Evolutionary conservation across 2,888 invertebrate species (phyloP).

Genomic region (Athalia rosae): DNA sequence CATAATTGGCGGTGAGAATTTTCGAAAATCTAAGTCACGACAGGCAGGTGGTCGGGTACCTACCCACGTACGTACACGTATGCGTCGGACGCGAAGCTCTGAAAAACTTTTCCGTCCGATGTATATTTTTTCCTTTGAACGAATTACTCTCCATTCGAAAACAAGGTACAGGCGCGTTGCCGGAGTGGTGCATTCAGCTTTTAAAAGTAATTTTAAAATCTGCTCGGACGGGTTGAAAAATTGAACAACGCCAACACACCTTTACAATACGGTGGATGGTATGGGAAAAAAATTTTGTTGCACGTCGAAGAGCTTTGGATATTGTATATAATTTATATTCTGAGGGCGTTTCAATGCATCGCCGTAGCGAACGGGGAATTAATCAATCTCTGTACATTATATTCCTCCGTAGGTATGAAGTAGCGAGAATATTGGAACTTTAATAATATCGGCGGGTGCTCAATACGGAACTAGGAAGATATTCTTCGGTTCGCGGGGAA

Average conservation of each 20-base stretch:
- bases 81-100: background rate
- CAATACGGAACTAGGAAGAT: too few species aligned
- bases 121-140: background rate
- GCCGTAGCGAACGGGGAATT: too few species aligned
- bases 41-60: too few species aligned
- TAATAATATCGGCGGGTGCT: too few species aligned
- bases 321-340: too few species aligned
- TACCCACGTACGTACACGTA: too few species aligned
- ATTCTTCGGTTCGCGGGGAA: too few species aligned
- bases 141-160: slow-evolving; percentile 19
- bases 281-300: background rate
- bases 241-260: background rate
- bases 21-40: background rate
- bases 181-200: slow-evolving; percentile 19
- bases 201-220: slow-evolving; percentile 12
- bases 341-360: too few species aligned
- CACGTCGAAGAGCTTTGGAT: too few species aligned
- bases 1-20: background rate
- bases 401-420: too few species aligned
- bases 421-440: too few species aligned
- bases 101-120: background rate
- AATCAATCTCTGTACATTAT: too few species aligned
- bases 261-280: background rate
- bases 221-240: background rate
- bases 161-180: slow-evolving; percentile 20